These are phyloP conservation scores for Hydrolagus affinis DNA, from an alignment of 2,113 vertebrate species.

Conservation along the genomic window DNA sequence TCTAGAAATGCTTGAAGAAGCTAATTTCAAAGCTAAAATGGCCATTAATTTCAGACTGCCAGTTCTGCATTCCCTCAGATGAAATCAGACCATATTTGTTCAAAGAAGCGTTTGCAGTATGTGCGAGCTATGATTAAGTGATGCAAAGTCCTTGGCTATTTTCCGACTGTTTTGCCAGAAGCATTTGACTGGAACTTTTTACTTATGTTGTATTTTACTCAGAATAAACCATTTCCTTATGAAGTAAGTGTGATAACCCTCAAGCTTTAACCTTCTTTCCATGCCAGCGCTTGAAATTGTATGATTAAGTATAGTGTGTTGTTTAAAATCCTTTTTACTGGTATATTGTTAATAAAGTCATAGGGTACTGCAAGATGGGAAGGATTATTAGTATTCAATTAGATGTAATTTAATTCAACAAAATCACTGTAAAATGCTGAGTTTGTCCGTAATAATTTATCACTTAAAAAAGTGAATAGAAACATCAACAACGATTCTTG, in stretches of 20 bases:
- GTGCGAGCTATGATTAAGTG: constrained; percentile 54
- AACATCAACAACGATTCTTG: no score
- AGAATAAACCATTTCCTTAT: constrained; percentile 59
- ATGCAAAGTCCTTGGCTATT: constrained; percentile 47
- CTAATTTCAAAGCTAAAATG: constrained; percentile 40
- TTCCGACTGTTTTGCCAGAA: constrained; percentile 52
- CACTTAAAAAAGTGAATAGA: no score
- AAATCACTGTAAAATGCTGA: no score
- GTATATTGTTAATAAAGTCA: neutral
- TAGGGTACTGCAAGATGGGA: neutral
- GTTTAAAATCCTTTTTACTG: neutral
- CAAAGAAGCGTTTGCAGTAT: constrained; percentile 45
- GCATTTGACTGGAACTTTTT: constrained; percentile 50
- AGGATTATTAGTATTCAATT: neutral
- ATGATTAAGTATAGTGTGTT: neutral
- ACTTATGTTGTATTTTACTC: constrained; percentile 50
- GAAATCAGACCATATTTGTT: constrained; percentile 68
- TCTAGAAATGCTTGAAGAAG: no score
- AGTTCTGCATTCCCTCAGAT: constrained; percentile 45
- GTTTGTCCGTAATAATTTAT: no score
- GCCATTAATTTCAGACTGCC: constrained; percentile 47
- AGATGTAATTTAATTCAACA: neutral
- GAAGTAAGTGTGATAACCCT: constrained; percentile 54
- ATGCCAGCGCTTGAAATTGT: neutral
- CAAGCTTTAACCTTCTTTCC: constrained; percentile 40